Evolutionary conservation across 1,140 invertebrate genomes (phyloP), one percentile per base, ranked within the genome.

Genomic region (Tetraneura akinire): DNA sequence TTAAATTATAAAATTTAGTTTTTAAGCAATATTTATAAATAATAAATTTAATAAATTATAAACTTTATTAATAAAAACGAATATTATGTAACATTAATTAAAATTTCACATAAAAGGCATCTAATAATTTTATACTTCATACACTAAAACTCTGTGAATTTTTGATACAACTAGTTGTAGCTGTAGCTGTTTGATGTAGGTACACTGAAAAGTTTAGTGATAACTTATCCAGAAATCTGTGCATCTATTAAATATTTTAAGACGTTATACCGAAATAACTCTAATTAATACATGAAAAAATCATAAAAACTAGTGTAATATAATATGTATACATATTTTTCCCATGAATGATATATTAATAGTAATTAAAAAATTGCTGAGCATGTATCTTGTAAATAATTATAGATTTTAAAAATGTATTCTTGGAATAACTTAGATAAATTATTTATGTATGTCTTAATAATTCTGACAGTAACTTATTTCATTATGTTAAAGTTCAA

Each of bases 211-310:
- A 66, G n/a, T 66, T 66, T n/a, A 68, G 21, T 45, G 45, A 68
- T 21, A 68, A 68, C n/a, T 66, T 66, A n/a, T n/a, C 18, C 32
- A n/a, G n/a, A n/a, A n/a, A n/a, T n/a, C 45, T 68, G 64, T 68
- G 62, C n/a, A 66, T 66, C 37, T 68, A n/a, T 11, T 23, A 45
- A 68, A 68, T 68, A 68, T 68, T 68, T 13, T 45, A 68, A 68
- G 21, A 68, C 37, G 13, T 68, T n/a, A 45, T 45, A 68, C 37
- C 18, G 14, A 21, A 68, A 45, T 68, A 23, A 55, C 51, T 55
- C 8, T 55, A 45, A 10, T 21, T 42, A 68, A 42, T 45, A 68
- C 11, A 45, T 21, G 37, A n/a, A n/a, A n/a, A 45, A 0, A 45
- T 68, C 21, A 18, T 11, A 45, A 14, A 68, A 68, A 45, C 32